A percentile compares a stretch with the other conserved stretches of the same genome.
Evolutionary conservation across 2,113 vertebrate genomes (phyloP).

Genomic region (Peromyscus maniculatus): DNA sequence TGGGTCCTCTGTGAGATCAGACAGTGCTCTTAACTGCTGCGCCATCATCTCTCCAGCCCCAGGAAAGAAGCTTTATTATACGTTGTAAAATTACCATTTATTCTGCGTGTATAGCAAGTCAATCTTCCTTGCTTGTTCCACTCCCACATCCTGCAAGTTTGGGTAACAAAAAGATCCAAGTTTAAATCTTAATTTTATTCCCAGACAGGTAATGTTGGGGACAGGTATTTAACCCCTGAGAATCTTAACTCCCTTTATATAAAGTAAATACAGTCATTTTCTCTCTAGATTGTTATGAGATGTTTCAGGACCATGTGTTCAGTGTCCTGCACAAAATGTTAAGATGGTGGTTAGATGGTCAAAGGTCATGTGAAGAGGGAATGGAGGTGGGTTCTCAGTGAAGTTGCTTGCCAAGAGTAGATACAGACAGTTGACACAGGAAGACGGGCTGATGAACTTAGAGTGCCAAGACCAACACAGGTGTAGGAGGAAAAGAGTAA

Average conservation of each 20-base stretch:
- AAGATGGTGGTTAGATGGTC: not conserved
- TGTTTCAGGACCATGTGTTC: not conserved
- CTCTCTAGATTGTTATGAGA: not conserved
- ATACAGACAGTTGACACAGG: not conserved
- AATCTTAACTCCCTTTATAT: constrained; percentile 6
- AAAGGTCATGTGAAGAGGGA: not conserved
- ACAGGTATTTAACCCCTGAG: not conserved
- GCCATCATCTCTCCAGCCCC: not conserved
- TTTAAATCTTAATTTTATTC: not conserved
- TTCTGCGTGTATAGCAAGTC: not conserved
- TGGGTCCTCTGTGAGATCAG: not conserved
- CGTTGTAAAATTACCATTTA: not conserved
- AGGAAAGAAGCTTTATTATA: not conserved
- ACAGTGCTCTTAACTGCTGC: not conserved
- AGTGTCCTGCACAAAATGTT: not conserved
- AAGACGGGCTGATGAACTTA: not conserved
- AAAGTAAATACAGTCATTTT: not conserved
- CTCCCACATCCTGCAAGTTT: not conserved
- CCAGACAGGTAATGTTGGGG: not conserved
- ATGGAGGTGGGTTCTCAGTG: not conserved
- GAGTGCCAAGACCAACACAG: not conserved
- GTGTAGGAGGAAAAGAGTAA: not conserved
- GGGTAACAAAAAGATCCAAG: not conserved
- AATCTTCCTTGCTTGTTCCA: not conserved
- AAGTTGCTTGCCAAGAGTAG: not conserved